Evolutionary conservation across 1,140 invertebrate species (phyloP), one percentile per base, ranked within the genome.

Genomic region (Pseudomyrmex gracilis): DNA sequence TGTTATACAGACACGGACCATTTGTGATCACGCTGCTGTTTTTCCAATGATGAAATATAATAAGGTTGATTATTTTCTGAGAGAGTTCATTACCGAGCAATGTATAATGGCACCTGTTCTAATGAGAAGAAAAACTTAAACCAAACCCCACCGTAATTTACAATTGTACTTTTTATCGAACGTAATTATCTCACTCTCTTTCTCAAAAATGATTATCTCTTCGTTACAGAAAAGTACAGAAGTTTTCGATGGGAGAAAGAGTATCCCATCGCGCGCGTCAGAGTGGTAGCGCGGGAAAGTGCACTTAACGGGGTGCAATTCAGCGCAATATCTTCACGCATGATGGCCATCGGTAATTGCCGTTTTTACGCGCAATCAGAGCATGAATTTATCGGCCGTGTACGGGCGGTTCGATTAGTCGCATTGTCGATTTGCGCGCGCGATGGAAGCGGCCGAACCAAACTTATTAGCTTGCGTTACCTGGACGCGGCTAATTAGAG

Each of bases 311-410:
- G 86, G 85, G 83, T 85, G 82, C 80, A 83, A 80, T 83, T 90
- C 71, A 80, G 45, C 67, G 68, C 85, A 84, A 84, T 90, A 88
- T 90, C 89, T 90, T 90, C 71, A 90, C 86, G 89, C 88, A 90
- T 83, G 77, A 82, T 82, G 78, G 73, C 77, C 70, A 76, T 73
- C 78, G 85, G 89, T 90, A 88, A 90, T 90, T 88, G 86, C 82
- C 61, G 73, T 87, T 87, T 90, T 90, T 90, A 90, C 70, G 58
- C 70, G 86, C 84, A 90, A 90, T 90, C 89, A 82, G 86, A 88
- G 89, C 89, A 90, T 90, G 89, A 88, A 90, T 88, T 90, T 90
- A 88, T 88, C 74, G 73, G 53, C 20, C 76, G 45, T 74, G 63
- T 78, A 88, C 17, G 57, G 68, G 86, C 60, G 83, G 73, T 53